Conservation (phyloP, 53 echinoderm and acorn worm genomes). For the Antedon mediterranea region DNA sequence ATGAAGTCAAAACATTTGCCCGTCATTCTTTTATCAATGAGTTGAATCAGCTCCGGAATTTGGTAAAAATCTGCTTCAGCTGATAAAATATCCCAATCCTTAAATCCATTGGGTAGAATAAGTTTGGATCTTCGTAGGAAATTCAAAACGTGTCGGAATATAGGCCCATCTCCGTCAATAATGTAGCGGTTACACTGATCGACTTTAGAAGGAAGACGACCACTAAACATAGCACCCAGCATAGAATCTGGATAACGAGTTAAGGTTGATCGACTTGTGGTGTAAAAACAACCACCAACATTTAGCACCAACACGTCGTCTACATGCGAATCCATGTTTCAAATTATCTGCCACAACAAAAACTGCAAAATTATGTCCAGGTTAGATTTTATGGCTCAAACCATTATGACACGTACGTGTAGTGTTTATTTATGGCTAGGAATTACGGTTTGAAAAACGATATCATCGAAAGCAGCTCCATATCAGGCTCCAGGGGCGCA, state of each 20-base stretch:
- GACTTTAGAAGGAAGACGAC: slow-evolving; percentile 48
- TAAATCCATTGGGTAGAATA: slow-evolving; percentile 66
- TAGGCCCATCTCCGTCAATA: slow-evolving; percentile 81
- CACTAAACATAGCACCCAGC: slow-evolving; percentile 95
- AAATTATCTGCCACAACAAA: no score
- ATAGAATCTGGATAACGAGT: slow-evolving; percentile 76
- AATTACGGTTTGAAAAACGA: no score
- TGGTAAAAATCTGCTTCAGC: slow-evolving; percentile 91
- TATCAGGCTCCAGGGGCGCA: no score
- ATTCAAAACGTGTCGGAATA: slow-evolving; percentile 69
- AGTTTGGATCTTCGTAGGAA: slow-evolving; percentile 76
- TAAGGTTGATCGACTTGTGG: slow-evolving; percentile 59
- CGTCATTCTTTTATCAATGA: slow-evolving; percentile 16
- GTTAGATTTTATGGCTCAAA: no score
- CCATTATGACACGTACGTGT: no score
- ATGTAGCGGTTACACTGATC: slow-evolving; percentile 57
- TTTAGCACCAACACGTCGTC: slow-evolving; percentile 71
- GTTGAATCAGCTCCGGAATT: slow-evolving; percentile 65
- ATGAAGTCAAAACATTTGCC: slow-evolving; percentile 46
- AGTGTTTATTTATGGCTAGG: no score
- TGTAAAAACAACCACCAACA: slow-evolving; percentile 85
- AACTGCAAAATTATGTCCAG: no score
- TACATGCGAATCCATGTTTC: no score
- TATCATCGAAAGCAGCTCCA: no score
- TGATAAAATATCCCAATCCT: slow-evolving; percentile 67